Evolutionary conservation across 1,140 invertebrate genomes (phyloP).

Genomic region (Drosophila quadrilineata): DNA sequence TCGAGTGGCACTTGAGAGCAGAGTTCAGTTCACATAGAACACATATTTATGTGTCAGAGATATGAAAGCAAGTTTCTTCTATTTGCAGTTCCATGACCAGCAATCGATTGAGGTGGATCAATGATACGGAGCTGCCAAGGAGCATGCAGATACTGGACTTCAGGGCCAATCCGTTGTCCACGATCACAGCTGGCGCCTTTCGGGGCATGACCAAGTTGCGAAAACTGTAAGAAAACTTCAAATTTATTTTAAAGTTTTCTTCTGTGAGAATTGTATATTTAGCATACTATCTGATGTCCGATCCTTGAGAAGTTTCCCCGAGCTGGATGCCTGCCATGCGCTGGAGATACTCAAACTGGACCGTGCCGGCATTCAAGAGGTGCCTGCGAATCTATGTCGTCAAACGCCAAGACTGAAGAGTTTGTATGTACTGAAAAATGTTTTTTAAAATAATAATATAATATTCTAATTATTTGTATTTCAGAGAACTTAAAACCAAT

Average conservation of each 20-base stretch:
- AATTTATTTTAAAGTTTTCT: background rate
- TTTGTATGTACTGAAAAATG: constrained; percentile 85
- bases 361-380: constrained; percentile 87
- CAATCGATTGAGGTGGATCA: constrained; percentile 86
- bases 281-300: constrained; percentile 94
- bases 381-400: constrained; percentile 89
- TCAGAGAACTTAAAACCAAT: constrained; percentile 93
- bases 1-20: constrained; percentile 61
- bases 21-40: constrained; percentile 44
- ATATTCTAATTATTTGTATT: too few species aligned
- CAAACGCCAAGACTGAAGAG: constrained; percentile 90
- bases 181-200: constrained; percentile 85
- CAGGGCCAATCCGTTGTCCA: constrained; percentile 87
- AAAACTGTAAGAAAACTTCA: constrained; percentile 84
- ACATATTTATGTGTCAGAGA: constrained; percentile 12
- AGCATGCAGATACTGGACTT: constrained; percentile 86
- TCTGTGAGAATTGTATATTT: too few species aligned
- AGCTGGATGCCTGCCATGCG: constrained; percentile 88
- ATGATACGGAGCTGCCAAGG: constrained; percentile 84
- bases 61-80: background rate
- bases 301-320: constrained; percentile 89
- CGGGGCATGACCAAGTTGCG: constrained; percentile 85
- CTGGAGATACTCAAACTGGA: constrained; percentile 92
- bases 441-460: background rate
- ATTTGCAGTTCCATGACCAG: constrained; percentile 84